Conservation (phyloP, 2,113 vertebrate species). For the Theristicus caerulescens region DNA sequence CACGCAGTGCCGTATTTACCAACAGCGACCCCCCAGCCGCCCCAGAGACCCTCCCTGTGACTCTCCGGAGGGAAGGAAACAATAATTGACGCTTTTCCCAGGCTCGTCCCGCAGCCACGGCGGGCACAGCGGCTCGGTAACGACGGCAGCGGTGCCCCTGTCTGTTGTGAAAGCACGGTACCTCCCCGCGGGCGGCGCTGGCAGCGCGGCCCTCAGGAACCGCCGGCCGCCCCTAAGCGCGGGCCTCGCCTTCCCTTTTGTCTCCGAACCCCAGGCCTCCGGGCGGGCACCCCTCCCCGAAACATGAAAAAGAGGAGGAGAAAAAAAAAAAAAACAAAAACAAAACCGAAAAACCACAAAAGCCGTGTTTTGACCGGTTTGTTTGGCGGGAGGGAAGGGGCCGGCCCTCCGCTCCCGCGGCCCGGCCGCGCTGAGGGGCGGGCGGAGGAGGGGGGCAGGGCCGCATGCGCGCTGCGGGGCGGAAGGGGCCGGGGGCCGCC, state of each 20-base stretch:
- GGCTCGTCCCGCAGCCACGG: background rate
- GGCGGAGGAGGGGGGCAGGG: rapidly evolving
- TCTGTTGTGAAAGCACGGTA: too few species aligned
- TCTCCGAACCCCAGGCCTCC: background rate
- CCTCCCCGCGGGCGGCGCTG: rapidly evolving
- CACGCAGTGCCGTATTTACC: background rate
- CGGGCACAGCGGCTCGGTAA: background rate
- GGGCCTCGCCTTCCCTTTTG: background rate
- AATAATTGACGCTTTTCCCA: background rate
- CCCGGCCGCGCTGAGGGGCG: background rate
- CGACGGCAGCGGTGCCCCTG: background rate
- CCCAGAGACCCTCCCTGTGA: background rate
- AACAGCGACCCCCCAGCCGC: too few species aligned
- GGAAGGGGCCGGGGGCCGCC: background rate
- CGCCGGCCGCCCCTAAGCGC: rapidly evolving
- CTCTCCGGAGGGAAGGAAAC: background rate
- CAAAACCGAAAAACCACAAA: too few species aligned
- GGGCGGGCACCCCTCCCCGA: background rate
- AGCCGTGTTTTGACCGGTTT: rapidly evolving
- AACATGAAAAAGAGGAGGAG: too few species aligned
- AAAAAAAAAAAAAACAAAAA: too few species aligned
- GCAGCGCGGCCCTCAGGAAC: rapidly evolving
- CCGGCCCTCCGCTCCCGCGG: rapidly evolving
- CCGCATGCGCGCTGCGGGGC: background rate
- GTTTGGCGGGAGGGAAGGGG: rapidly evolving